Base-by-base conservation (phyloP, 2,888 invertebrate genomes). In the Philereme transversata region DNA sequence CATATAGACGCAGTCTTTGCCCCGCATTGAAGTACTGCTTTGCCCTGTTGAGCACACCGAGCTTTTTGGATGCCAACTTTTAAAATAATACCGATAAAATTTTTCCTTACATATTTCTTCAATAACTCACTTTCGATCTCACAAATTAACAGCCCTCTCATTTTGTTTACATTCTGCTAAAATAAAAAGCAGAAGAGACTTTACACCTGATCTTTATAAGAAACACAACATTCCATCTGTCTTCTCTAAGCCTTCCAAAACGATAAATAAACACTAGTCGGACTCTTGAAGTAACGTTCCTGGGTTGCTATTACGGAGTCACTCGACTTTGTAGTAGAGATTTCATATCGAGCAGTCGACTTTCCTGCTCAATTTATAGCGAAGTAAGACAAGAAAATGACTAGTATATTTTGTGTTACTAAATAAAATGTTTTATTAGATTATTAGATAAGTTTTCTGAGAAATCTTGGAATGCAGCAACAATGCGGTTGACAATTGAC, bases 181-280 rank as follows among this genome's bases (percentile, higher is more conserved):
- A 83, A 82, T 79, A 83, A 85, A 84, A 82, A 83, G 76, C 78
- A 74, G 76, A 82, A 81, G 83, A 79, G 78, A 84, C 81, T 86
- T 87, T 84, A 86, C 86, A 85, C 86, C 84, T 87, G 84, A 82
- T 86, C 83, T 77, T 79, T 64, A 76, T 78, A 88, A 87, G 8
- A 90, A 87, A 88, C 84, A 87, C 77, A 85, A 83, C 88, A 90
- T 90, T 90, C 88, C 90, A 86, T 88, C 87, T 86, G 88, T 88
- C 88, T 90, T 85, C 85, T 84, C 82, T 85, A 86, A 88, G 87
- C 86, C 89, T 82, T 88, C 87, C 85, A 88, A 90, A 91, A 89
- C 88, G 89, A 90, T 90, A 90, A 91, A 90, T 90, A 91, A 91
- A 90, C 90, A 90, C 89, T 88, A 88, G 84, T 75, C 81, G 77